Evolutionary conservation across 2,888 invertebrate genomes (phyloP).

Genomic region (Rotaria sp.): DNA sequence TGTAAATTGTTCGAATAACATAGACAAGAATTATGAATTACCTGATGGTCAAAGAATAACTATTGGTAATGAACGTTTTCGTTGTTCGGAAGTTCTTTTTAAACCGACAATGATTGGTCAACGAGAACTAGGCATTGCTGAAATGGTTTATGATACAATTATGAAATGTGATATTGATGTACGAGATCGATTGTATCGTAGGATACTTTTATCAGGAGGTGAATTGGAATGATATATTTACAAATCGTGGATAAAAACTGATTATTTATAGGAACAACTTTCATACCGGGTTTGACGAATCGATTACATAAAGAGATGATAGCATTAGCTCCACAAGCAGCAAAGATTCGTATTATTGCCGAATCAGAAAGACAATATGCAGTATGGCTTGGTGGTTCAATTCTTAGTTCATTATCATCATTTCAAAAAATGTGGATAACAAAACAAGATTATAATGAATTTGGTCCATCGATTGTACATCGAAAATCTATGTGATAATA

Average conservation of each 20-base stretch:
- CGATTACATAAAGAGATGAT: conserved; percentile 96
- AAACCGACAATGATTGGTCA: conserved; percentile 41
- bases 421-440: conserved; percentile 52
- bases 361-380: conserved; percentile 51
- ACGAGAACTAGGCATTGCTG: conserved; percentile 42
- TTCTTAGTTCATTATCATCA: conserved; percentile 48
- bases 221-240: neutral
- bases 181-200: conserved; percentile 46
- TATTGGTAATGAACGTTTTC: conserved; percentile 41
- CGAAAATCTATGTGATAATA: conserved; percentile 79
- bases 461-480: conserved; percentile 85
- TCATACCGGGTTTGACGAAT: conserved; percentile 93
- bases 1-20: conserved; percentile 48
- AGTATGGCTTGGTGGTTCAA: conserved; percentile 51
- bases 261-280: conserved; percentile 66
- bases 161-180: conserved; percentile 43
- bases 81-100: conserved; percentile 42
- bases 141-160: conserved; percentile 42
- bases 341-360: conserved; percentile 60
- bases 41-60: conserved; percentile 42
- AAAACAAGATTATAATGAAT: conserved; percentile 50
- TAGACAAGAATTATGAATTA: conserved; percentile 40
- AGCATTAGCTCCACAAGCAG: conserved; percentile 65
- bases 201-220: conserved; percentile 73
- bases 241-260: neutral